Evolutionary conservation across 2,113 vertebrate genomes (phyloP).

Genomic region (Formicarius rufipectus): DNA sequence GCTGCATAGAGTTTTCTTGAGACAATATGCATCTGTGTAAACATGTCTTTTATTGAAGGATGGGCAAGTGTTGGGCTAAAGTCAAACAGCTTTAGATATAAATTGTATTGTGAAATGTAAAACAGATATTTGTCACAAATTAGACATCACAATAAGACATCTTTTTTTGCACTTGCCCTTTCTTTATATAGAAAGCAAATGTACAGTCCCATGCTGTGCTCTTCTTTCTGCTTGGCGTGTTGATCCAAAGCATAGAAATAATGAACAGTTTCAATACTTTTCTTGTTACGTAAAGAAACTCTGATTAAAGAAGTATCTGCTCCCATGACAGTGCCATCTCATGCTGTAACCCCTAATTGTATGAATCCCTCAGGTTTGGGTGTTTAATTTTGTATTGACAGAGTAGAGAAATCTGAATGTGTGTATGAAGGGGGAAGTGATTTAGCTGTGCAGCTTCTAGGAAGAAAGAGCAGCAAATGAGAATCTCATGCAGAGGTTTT

Average conservation of each 20-base stretch:
- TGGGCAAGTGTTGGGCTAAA: neutral
- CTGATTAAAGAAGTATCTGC: neutral
- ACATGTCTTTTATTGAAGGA: neutral
- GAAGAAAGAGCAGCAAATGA: slow-evolving; percentile 7
- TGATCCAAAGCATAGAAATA: neutral
- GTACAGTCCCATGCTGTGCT: neutral
- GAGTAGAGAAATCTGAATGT: neutral
- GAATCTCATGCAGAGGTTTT: neutral
- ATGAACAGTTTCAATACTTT: neutral
- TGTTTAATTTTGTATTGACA: neutral
- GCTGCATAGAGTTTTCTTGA: neutral
- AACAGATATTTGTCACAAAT: neutral
- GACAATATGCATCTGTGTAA: neutral
- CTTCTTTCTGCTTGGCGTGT: neutral
- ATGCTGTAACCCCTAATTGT: neutral
- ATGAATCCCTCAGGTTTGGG: neutral
- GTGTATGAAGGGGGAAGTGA: neutral
- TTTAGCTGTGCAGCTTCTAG: neutral
- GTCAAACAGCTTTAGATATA: neutral
- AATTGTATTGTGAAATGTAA: neutral
- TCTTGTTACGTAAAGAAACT: neutral
- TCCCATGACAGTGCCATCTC: neutral
- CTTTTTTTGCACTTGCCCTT: neutral
- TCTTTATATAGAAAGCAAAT: neutral
- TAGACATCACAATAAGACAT: neutral